Base-by-base conservation (phyloP, 2,797 vertebrate genomes). In the Lepilemur ruficaudatus region DNA sequence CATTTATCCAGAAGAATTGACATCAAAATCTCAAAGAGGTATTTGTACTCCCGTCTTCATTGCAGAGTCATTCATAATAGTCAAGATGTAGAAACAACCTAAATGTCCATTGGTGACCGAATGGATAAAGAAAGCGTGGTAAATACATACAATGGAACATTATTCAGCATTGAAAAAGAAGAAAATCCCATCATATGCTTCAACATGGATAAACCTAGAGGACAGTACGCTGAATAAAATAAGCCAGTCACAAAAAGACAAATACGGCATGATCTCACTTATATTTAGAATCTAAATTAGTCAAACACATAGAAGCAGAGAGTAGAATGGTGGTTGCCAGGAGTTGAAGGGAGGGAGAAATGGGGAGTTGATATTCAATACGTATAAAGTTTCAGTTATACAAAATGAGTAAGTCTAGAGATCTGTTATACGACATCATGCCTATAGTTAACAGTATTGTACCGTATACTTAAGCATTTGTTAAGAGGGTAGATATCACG, bases 1-100 rank as follows among this genome's bases (percentile, higher is more conserved):
- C 48, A 50, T 72, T 52, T 59, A 52, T 70, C 87, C 46, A 57
- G 79, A 67, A 93, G 38, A 93, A 81, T 1, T 79, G 48, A 95
- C 84, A 87, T 81, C 48, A 61, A 8, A 48, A 69, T 57, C 61
- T 82, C 20, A 4, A 92, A 83, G 85, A 50, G 28, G 65, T 48
- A 32, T 18, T 41, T 48, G 28, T 35, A 89, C 8, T 43, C 9
- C 18, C 28, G 10, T 8, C 30, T 65, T 93, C 28, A 38, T 0
- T n/a, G 63, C 6, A 72, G 7, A 15, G 3, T 57, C 57, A 61
- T 76, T 92, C 52, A 78, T 13, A 86, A 57, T 3, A 91, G 65
- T 23, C 4, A 69, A 80, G 25, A 67, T 20, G 22, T 61, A 14
- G 70, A 78, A 92, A 90, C 48, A 75, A 13, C 13, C 5, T 52